Evolutionary conservation across 2,113 vertebrate genomes (phyloP).

Genomic region (Aptenodytes forsteri): DNA sequence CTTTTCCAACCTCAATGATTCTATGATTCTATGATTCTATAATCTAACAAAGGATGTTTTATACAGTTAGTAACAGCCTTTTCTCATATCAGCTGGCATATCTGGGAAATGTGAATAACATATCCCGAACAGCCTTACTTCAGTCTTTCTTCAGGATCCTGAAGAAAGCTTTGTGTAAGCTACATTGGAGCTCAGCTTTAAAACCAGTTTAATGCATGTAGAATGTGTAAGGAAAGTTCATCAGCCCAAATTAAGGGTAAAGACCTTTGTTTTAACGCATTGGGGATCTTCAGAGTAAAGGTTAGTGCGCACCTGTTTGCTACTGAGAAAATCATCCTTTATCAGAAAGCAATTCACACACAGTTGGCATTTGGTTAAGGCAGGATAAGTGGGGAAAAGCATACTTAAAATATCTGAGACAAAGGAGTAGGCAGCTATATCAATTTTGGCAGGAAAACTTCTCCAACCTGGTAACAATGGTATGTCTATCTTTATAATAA

Average conservation of each 20-base stretch:
- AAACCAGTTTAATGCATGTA: background rate
- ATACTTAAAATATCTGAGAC: background rate
- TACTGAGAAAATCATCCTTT: background rate
- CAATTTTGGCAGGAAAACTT: background rate
- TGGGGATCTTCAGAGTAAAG: background rate
- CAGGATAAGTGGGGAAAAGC: background rate
- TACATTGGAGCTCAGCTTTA: background rate
- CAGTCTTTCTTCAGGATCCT: background rate
- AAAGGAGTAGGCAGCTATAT: background rate
- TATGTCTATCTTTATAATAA: background rate
- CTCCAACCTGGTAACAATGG: background rate
- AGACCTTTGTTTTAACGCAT: background rate
- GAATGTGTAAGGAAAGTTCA: background rate
- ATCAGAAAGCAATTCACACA: background rate
- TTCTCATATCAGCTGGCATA: background rate
- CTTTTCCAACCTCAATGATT: too few species aligned
- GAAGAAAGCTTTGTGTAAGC: background rate
- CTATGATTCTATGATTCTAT: too few species aligned
- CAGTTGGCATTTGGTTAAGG: background rate
- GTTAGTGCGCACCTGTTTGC: background rate
- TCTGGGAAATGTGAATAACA: background rate
- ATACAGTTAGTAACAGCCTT: background rate
- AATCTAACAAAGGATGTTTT: background rate
- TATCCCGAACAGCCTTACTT: background rate
- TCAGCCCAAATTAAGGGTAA: background rate